Evolutionary conservation across 92 coral and sea anemone genomes (phyloP).

Genomic region (Heteractis magnifica): DNA sequence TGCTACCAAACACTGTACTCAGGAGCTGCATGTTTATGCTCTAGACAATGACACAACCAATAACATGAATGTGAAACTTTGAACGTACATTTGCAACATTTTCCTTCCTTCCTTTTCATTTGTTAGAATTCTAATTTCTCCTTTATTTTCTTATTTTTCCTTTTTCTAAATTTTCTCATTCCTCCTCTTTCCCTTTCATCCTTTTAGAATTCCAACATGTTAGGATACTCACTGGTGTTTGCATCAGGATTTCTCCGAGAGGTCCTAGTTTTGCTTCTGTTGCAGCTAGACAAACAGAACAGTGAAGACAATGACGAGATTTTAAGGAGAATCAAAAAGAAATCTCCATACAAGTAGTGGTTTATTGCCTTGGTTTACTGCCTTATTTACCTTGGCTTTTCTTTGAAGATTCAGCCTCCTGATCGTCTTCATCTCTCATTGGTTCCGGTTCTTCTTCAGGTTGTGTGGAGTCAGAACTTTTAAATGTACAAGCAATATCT

Average conservation of each 20-base stretch:
- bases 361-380: neutral
- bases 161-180: too few relatives aligned
- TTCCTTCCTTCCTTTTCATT: too few relatives aligned
- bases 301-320: neutral
- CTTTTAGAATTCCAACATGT: neutral
- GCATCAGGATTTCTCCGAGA: constrained; percentile 48
- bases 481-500: constrained; percentile 45
- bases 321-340: neutral
- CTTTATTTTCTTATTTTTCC: too few relatives aligned
- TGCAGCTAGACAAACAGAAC: constrained; percentile 16
- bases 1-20: constrained; percentile 69
- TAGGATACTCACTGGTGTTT: constrained; percentile 26
- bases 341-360: neutral
- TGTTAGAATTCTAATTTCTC: too few relatives aligned
- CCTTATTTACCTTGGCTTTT: constrained; percentile 28
- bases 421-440: constrained; percentile 32
- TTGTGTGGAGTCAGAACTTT: constrained; percentile 10
- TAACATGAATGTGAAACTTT: neutral
- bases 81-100: neutral
- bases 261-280: constrained; percentile 47
- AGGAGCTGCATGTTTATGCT: constrained; percentile 68
- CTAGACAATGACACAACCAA: constrained; percentile 32
- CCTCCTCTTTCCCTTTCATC: neutral
- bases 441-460: constrained; percentile 18
- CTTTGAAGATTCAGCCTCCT: constrained; percentile 28